A percentile compares a stretch with the other conserved stretches of the same genome.
Evolutionary conservation across 2,113 vertebrate genomes (phyloP).

Genomic region (Triplophysa dalaica): DNA sequence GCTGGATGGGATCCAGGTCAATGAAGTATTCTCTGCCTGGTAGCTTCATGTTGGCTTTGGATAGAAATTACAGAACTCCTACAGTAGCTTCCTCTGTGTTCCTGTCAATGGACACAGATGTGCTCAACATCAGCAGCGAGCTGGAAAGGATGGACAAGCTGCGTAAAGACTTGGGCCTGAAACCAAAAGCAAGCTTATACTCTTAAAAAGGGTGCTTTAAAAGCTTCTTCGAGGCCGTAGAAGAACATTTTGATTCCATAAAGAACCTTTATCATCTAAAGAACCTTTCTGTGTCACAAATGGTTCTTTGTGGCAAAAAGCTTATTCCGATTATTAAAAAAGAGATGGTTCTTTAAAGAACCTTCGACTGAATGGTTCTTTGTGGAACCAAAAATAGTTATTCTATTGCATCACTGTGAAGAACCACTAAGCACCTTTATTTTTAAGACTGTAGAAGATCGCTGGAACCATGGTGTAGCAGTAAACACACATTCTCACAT

Average conservation of each 20-base stretch:
- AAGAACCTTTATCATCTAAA: no score
- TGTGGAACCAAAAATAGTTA: no score
- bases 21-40: constrained; percentile 45
- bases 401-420: no score
- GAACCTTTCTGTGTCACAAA: no score
- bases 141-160: constrained; percentile 60
- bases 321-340: no score
- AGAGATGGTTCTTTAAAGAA: no score
- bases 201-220: no score
- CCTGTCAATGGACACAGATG: constrained; percentile 43
- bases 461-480: background rate
- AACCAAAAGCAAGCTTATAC: background rate
- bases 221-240: no score
- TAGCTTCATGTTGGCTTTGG: constrained; percentile 43
- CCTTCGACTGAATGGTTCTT: no score
- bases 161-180: constrained; percentile 52
- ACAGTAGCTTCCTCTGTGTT: constrained; percentile 21
- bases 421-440: no score
- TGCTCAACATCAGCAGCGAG: constrained; percentile 53
- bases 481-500: background rate
- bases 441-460: background rate
- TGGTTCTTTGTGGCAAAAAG: no score
- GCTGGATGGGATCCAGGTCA: constrained; percentile 35
- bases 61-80: constrained; percentile 40
- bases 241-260: no score